Evolutionary conservation across 2,888 invertebrate species (phyloP).

Genomic region (Danaus chrysippus): DNA sequence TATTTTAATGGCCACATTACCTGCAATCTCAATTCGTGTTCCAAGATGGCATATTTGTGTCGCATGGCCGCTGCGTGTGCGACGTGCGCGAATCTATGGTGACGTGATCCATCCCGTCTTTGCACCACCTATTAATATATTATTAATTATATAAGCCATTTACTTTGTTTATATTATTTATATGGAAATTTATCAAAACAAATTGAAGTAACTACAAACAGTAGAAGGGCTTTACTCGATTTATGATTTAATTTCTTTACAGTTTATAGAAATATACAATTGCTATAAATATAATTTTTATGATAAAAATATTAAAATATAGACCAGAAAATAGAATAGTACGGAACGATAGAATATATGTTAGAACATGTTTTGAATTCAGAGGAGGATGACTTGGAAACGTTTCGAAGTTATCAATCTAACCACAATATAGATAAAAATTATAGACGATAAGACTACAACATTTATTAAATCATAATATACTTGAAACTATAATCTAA

Average conservation of each 20-base stretch:
- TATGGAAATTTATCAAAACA: neutral
- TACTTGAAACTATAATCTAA: constrained; percentile 30
- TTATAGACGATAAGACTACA: constrained; percentile 7
- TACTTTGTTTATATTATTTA: neutral
- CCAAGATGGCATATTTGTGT: constrained; percentile 73
- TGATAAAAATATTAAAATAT: no score
- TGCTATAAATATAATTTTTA: no score
- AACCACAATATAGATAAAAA: constrained; percentile 4
- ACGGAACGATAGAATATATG: neutral
- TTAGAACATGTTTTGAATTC: neutral
- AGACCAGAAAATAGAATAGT: no score
- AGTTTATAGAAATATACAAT: no score
- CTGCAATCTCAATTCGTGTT: constrained; percentile 71
- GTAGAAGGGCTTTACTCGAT: no score
- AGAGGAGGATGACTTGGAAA: neutral
- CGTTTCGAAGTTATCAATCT: neutral
- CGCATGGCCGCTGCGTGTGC: constrained; percentile 62
- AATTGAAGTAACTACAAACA: neutral
- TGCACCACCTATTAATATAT: constrained; percentile 62
- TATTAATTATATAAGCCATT: neutral
- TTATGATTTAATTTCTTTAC: no score
- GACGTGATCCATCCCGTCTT: constrained; percentile 58
- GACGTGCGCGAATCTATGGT: constrained; percentile 62
- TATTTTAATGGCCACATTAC: constrained; percentile 39
- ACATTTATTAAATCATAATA: neutral